A percentile compares a stretch with the other conserved stretches of the same genome.
Evolutionary conservation across 2,113 vertebrate genomes (phyloP).

Genomic region (Onychostoma macrolepis): DNA sequence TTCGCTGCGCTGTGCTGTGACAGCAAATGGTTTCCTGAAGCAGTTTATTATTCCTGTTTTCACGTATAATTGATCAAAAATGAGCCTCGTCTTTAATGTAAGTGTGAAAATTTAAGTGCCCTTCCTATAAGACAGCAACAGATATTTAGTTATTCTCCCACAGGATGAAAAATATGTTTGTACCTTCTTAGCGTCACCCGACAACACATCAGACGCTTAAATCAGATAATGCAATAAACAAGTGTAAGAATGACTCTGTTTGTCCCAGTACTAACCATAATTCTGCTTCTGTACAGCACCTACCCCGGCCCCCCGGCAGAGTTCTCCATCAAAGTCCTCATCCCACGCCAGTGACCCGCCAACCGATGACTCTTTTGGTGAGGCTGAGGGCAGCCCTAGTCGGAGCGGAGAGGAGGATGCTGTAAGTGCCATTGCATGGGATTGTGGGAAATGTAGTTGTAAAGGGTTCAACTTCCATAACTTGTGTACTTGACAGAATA

Average conservation of each 20-base stretch:
- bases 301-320: slow-evolving; percentile 92
- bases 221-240: slow-evolving; percentile 42
- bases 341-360: slow-evolving; percentile 91
- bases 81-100: slow-evolving; percentile 10
- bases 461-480: not conserved
- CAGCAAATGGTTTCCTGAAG: not conserved
- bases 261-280: not conserved
- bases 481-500: not conserved
- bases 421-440: slow-evolving; percentile 80
- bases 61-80: slow-evolving; percentile 30
- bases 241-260: slow-evolving; percentile 18
- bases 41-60: slow-evolving; percentile 10
- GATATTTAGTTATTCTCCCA: slow-evolving; percentile 25
- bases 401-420: slow-evolving; percentile 94
- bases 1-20: not conserved
- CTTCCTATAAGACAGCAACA: not conserved
- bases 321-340: slow-evolving; percentile 94
- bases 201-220: not conserved
- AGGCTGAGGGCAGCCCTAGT: slow-evolving; percentile 93
- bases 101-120: slow-evolving; percentile 24
- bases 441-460: not conserved
- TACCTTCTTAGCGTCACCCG: not conserved
- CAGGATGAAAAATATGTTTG: slow-evolving; percentile 29
- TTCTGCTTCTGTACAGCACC: slow-evolving; percentile 78
- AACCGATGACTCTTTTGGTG: slow-evolving; percentile 93